Evolutionary conservation across 1,140 invertebrate genomes (phyloP).

Genomic region (Cryptotermes secundus): DNA sequence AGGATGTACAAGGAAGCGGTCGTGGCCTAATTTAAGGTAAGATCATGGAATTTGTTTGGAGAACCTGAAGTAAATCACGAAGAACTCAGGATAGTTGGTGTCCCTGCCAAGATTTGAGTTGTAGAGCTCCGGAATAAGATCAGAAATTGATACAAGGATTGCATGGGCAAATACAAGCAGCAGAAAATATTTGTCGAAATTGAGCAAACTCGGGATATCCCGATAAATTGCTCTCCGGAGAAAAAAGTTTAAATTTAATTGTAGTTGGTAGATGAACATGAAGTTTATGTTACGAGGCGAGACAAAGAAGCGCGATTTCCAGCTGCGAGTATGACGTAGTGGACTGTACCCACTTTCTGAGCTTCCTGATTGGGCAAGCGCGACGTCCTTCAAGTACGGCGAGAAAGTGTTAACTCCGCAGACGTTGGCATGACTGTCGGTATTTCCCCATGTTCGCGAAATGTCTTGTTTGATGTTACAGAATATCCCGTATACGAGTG

Average conservation of each 20-base stretch:
- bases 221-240: no score
- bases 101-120: no score
- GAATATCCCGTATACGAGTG: neutral
- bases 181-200: no score
- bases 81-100: no score
- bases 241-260: neutral
- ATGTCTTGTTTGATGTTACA: neutral
- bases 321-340: neutral
- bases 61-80: no score
- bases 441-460: neutral
- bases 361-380: neutral
- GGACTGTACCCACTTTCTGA: neutral
- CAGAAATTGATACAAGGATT: no score
- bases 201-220: no score
- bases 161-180: no score
- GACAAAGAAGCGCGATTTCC: neutral
- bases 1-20: no score
- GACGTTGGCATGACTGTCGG: neutral
- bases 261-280: neutral
- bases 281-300: neutral
- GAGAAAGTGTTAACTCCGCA: neutral
- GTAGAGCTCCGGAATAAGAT: no score
- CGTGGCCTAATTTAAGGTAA: no score
- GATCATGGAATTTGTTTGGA: no score
- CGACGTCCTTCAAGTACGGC: neutral